Evolutionary conservation across 37 sponge, comb jelly and placozoan genomes (phyloP), one percentile per base, ranked within the genome.

Genomic region (Petrosia ficiformis): DNA sequence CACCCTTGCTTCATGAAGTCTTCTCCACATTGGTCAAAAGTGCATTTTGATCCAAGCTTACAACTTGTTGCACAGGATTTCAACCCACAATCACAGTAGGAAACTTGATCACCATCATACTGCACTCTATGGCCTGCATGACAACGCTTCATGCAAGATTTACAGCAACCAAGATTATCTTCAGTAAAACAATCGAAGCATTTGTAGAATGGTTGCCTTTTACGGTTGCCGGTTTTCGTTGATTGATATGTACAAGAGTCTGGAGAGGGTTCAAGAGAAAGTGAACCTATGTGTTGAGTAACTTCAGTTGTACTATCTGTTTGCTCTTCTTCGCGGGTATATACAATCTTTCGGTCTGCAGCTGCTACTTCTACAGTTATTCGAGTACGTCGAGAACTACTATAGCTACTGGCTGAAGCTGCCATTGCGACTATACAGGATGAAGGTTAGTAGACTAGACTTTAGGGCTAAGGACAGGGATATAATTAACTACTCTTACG

Each of bases 51-150:
- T 24, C 63, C 63, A 26, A 61, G 28, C 25, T 8, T 43, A 28
- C 72, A 71, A 28, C 14, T 42, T n/a, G 29, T 71, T 42, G 8
- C 5, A 31, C 72, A 71, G 52, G 40, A 25, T 22, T 26, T 71
- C n/a, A 71, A 28, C 25, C 72, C 72, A 71, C 72, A 71, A 29
- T 71, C 72, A 28, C 72, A 71, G 44, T 42, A 71, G 5, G 72
- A 44, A 39, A 26, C 3, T 21, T 19, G 4, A 42, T 30, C 48
- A 22, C 72, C 72, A n/a, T 42, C 48, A 42, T 42, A 71, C 24
- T 26, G 2, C 11, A 43, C 44, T 28, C 25, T 42, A 31, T 71
- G 72, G 2, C 48, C 44, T 28, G 54, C 24, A 28, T 71, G 72
- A 42, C 72, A 71, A 31, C 19, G n/a, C 25, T 39, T 22, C 48